Evolutionary conservation across 2,113 vertebrate genomes (phyloP).

Genomic region (Zosterops pallidus): DNA sequence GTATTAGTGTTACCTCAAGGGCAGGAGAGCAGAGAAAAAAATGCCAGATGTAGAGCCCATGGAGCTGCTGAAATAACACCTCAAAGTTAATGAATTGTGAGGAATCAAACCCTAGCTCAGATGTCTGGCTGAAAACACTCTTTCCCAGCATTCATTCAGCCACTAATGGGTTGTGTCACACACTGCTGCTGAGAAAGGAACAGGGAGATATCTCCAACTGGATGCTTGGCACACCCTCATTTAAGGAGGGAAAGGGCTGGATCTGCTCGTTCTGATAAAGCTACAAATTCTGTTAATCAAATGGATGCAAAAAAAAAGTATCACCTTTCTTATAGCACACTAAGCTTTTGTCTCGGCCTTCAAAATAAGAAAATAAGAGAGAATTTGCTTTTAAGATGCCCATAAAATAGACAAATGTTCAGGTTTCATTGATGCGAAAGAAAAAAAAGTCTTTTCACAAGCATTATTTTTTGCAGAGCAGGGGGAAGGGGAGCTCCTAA

Average conservation of each 20-base stretch:
- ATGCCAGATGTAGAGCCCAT: not conserved
- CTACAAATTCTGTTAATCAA: not conserved
- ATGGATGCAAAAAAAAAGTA: not conserved
- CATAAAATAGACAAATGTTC: slow-evolving; percentile 14
- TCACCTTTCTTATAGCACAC: not conserved
- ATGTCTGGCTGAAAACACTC: not conserved
- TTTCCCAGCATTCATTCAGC: not conserved
- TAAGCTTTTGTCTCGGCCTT: not conserved
- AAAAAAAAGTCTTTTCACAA: not conserved
- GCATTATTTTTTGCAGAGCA: slow-evolving; percentile 26
- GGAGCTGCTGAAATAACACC: not conserved
- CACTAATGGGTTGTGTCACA: not conserved
- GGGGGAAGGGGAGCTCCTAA: slow-evolving; percentile 43
- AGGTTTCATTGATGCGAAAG: not conserved
- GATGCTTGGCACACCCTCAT: not conserved
- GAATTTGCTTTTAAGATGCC: not conserved
- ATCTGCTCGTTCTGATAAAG: not conserved
- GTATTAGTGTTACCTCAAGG: not conserved
- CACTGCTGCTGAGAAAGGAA: not conserved
- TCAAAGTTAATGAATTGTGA: not conserved
- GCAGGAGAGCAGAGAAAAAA: not conserved
- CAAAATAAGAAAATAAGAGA: not conserved
- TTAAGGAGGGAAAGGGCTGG: not conserved
- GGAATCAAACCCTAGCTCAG: not conserved
- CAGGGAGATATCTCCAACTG: not conserved